Percentiles rank a stretch among this genome's conserved stretches.
Conservation (phyloP, 1,140 invertebrate genomes). For the Zaprionus ornatus region DNA sequence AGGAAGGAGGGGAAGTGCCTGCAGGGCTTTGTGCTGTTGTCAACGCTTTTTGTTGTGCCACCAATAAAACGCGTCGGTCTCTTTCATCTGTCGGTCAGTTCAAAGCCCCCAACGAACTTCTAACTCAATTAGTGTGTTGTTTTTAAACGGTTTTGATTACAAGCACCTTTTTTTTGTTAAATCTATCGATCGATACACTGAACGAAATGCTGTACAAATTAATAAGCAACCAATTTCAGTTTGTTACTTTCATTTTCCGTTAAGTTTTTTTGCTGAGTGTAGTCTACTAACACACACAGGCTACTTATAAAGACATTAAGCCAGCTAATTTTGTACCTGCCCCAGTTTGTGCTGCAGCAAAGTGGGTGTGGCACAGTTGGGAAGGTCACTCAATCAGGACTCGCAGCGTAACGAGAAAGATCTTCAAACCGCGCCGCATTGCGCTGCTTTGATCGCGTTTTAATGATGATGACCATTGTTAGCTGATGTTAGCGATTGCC, state of each 20-base stretch:
- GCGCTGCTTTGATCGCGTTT: conserved; percentile 76
- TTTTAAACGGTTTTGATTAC: conserved; percentile 82
- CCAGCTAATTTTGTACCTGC: conserved; percentile 46
- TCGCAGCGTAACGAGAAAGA: conserved; percentile 30
- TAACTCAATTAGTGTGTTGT: conserved; percentile 80
- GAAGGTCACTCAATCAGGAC: conserved; percentile 76
- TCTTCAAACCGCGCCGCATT: conserved; percentile 38
- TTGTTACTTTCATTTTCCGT: background rate
- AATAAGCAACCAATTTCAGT: background rate
- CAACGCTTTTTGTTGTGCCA: conserved; percentile 81
- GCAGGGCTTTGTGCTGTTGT: conserved; percentile 75
- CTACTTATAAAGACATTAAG: conserved; percentile 80
- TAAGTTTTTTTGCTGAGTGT: background rate
- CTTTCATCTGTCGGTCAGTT: conserved; percentile 72
- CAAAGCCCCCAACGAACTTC: conserved; percentile 70
- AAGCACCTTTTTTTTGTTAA: conserved; percentile 60
- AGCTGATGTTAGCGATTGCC: conserved; percentile 82
- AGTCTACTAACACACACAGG: background rate
- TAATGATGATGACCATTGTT: conserved; percentile 83
- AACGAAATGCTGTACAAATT: background rate
- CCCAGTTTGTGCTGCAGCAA: conserved; percentile 20
- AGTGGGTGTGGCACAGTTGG: conserved; percentile 49
- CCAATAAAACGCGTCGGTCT: conserved; percentile 63
- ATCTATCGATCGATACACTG: background rate
- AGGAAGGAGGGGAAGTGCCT: conserved; percentile 3